phyloP scores from a whole-genome alignment of 2,888 invertebrate genomes.

The Monochamus alternatus region DNA sequence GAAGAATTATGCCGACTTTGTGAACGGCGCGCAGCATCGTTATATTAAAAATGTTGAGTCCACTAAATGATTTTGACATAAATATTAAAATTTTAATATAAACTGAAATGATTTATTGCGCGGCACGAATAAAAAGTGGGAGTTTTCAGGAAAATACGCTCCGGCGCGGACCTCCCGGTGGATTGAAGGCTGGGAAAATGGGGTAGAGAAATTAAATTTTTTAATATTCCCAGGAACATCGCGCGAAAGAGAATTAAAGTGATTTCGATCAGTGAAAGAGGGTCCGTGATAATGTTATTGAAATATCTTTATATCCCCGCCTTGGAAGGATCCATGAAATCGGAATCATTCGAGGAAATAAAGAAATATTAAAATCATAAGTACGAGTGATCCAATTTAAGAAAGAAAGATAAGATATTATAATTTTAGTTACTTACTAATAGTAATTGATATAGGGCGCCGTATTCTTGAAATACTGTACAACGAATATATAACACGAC shows the following conservation, averaged over 20 bases:
- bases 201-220: not conserved
- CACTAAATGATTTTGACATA: slow-evolving; percentile 58
- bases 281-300: too few relatives aligned
- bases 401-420: too few relatives aligned
- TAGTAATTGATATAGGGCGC: too few relatives aligned
- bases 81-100: slow-evolving; percentile 63
- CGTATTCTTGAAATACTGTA: too few relatives aligned
- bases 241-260: not conserved
- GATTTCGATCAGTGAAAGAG: too few relatives aligned
- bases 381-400: too few relatives aligned
- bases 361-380: too few relatives aligned
- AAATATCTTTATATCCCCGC: too few relatives aligned
- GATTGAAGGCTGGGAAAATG: slow-evolving; percentile 2
- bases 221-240: slow-evolving; percentile 1
- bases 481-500: too few relatives aligned
- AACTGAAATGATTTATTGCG: slow-evolving; percentile 55
- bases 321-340: too few relatives aligned
- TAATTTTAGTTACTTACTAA: too few relatives aligned
- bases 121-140: slow-evolving; percentile 46
- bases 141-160: slow-evolving; percentile 50
- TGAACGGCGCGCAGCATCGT: slow-evolving; percentile 42
- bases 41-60: slow-evolving; percentile 53
- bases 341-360: too few relatives aligned
- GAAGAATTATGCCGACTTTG: slow-evolving; percentile 22
- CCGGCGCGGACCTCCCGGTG: slow-evolving; percentile 16